A percentile compares a stretch with the other conserved stretches of the same genome.
Evolutionary conservation across 2,888 invertebrate genomes (phyloP).

Genomic region (Fragum fragum): DNA sequence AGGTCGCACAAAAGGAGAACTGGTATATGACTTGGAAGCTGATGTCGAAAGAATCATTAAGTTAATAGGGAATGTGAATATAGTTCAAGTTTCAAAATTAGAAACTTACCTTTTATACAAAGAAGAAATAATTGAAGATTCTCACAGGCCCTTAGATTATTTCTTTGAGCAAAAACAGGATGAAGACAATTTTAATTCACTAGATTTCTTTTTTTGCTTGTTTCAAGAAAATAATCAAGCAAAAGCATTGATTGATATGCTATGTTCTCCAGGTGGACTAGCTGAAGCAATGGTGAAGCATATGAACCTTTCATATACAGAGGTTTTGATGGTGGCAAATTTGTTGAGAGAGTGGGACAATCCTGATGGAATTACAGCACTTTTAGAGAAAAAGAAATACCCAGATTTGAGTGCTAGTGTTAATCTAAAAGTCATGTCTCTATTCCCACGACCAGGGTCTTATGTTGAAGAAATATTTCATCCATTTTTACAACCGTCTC

Average conservation of each 20-base stretch:
- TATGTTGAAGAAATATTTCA: conserved; percentile 51
- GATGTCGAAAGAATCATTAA: conserved; percentile 1
- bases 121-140: not conserved
- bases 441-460: conserved; percentile 58
- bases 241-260: not conserved
- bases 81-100: conserved; percentile 9
- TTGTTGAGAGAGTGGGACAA: not conserved
- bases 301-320: not conserved
- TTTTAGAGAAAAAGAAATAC: not conserved
- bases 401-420: not conserved
- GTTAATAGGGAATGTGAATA: not conserved
- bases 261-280: not conserved
- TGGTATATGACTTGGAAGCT: not conserved
- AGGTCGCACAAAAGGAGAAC: not conserved
- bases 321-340: not conserved
- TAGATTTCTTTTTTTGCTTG: not conserved
- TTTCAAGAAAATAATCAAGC: not conserved
- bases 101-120: conserved; percentile 6
- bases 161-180: not conserved
- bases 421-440: not conserved
- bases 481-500: conserved; percentile 51
- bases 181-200: not conserved
- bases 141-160: not conserved
- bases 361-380: not conserved
- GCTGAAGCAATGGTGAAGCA: not conserved